Base-by-base conservation (phyloP, 1,140 invertebrate genomes). In the Zaprionus gabonicus region DNA sequence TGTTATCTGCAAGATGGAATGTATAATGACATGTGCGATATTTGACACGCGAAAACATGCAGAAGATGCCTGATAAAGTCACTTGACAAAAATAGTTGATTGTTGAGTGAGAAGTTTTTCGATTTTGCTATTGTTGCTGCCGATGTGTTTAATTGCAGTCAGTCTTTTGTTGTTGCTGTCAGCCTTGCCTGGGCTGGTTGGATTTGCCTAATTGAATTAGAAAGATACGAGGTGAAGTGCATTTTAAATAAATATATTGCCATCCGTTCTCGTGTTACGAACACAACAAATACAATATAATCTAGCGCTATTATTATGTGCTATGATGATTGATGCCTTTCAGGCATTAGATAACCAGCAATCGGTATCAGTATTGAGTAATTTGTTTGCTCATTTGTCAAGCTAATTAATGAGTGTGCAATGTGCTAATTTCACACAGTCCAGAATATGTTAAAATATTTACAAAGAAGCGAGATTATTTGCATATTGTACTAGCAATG, bases 11-110 rank as follows among this genome's bases (percentile, higher is more conserved):
- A 80, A 75, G 55, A 65, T 64, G 53, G 17, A 59, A 68, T 64
- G 70, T 69, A 41, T 53, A 57, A 57, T 44, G 41, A 55, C 56
- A 17, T 72, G 74, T 83, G 82, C 58, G 69, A 73, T 81, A 87
- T 79, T 82, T 80, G 77, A 66, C 80, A 87, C 79, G 76, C 65
- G 57, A 73, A 82, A 73, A 73, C 71, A 71, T 25, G 72, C 59
- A 58, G 72, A 70, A 31, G 67, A 82, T 78, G 58, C 57, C 59
- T 58, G 72, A 82, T 82, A 79, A 75, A 59, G 51, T 53, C 71
- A 60, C 46, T 65, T 56, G 60, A 78, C 66, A 23, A 55, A 46
- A 70, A 59, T 34, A 66, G 58, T 68, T 79, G 68, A 82, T 80
- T 87, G 66, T 68, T 83, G 67, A 57, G 72, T 76, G 82, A 66